phyloP scores from a whole-genome alignment of 2,888 invertebrate species.

The Volucella zonaria region DNA sequence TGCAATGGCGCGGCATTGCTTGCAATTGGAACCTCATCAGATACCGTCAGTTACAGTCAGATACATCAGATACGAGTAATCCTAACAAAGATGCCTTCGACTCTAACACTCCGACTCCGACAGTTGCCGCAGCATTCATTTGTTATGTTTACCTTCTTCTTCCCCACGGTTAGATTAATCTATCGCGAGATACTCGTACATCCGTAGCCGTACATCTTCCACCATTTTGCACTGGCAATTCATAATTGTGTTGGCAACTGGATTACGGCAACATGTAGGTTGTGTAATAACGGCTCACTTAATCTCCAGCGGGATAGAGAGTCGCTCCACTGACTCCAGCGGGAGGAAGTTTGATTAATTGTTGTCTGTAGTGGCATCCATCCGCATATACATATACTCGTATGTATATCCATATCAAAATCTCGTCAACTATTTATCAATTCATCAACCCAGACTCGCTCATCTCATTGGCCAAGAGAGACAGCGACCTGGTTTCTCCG shows the following conservation, averaged over 20 bases:
- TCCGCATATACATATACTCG: too few species aligned
- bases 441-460: conserved; percentile 14
- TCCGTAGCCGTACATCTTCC: conserved; percentile 6
- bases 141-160: conserved; percentile 26
- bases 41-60: neutral
- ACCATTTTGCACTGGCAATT: neutral
- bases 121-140: conserved; percentile 52
- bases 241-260: conserved; percentile 31
- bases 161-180: conserved; percentile 30
- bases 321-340: neutral
- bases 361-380: conserved; percentile 35
- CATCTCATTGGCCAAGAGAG: conserved; percentile 51
- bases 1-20: neutral
- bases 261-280: conserved; percentile 63
- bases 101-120: neutral
- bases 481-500: conserved; percentile 47
- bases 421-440: too few species aligned
- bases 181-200: neutral
- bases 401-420: too few species aligned
- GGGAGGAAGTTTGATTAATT: conserved; percentile 61
- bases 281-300: conserved; percentile 67
- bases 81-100: conserved; percentile 20
- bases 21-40: too few species aligned
- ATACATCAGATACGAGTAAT: neutral
- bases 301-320: conserved; percentile 29